A percentile compares a stretch with the other conserved stretches of the same genome.
These are phyloP conservation scores for Nesidiocoris tenuis DNA, from an alignment of 2,888 invertebrate genomes.

Conservation along the genomic window DNA sequence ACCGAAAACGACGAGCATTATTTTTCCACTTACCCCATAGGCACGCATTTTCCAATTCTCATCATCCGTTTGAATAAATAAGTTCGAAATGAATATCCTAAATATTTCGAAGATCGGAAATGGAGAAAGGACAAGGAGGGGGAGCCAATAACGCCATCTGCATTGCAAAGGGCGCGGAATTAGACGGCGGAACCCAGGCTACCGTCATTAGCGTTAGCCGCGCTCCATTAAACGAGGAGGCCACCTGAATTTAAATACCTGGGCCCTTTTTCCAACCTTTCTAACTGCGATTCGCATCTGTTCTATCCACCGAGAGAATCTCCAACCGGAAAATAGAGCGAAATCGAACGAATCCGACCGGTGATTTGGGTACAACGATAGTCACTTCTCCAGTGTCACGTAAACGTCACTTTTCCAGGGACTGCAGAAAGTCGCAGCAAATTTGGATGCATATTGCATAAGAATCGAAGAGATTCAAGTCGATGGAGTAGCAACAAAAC, in stretches of 20 bases:
- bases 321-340: background rate
- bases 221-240: constrained; percentile 30
- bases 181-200: constrained; percentile 18
- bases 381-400: background rate
- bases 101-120: no score
- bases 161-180: constrained; percentile 3
- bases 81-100: no score
- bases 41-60: no score
- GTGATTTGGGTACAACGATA: no score
- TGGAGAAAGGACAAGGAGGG: no score
- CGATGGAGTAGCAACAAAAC: no score
- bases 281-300: background rate
- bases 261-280: constrained; percentile 7
- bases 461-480: no score
- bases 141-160: background rate
- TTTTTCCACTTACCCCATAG: no score
- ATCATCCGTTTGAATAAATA: no score
- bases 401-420: background rate
- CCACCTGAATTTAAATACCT: constrained; percentile 32
- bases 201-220: constrained; percentile 33
- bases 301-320: background rate
- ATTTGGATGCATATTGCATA: no score
- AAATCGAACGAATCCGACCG: background rate
- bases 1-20: no score
- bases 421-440: background rate